Conservation (phyloP, 2,888 invertebrate genomes). For the Mycalesis mineus region DNA sequence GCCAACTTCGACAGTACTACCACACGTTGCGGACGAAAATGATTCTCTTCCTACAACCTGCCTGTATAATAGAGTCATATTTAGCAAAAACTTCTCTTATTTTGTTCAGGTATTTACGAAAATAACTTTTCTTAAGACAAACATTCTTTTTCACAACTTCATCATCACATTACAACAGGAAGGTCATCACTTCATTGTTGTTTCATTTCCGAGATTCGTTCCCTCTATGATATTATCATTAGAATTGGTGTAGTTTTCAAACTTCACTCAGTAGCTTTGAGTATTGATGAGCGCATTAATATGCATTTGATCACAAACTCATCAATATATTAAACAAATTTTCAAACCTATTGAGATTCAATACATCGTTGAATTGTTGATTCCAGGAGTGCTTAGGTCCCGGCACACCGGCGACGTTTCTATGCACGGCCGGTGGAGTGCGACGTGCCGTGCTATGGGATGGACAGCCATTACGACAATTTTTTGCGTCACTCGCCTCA, state of each 20-base stretch:
- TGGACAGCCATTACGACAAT: slow-evolving; percentile 80
- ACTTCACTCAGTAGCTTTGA: too few relatives aligned
- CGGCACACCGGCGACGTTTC: slow-evolving; percentile 82
- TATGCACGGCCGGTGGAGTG: slow-evolving; percentile 80
- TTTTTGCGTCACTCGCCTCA: slow-evolving; percentile 82
- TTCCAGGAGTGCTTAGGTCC: slow-evolving; percentile 90
- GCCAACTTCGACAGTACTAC: slow-evolving; percentile 65
- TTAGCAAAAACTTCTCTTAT: slow-evolving; percentile 80
- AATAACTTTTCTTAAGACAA: neutral
- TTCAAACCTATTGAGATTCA: too few relatives aligned
- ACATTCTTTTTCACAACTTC: too few relatives aligned
- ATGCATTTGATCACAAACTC: too few relatives aligned
- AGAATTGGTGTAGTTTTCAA: too few relatives aligned
- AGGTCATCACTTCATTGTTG: too few relatives aligned
- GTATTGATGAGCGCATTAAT: too few relatives aligned
- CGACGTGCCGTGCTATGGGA: slow-evolving; percentile 83
- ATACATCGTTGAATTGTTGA: neutral
- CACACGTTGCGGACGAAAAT: slow-evolving; percentile 60
- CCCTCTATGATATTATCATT: too few relatives aligned
- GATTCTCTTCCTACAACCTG: slow-evolving; percentile 77
- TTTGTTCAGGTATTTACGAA: slow-evolving; percentile 71
- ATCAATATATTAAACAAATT: too few relatives aligned
- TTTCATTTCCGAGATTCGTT: too few relatives aligned
- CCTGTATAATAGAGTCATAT: slow-evolving; percentile 82
- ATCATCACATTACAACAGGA: too few relatives aligned